Base-by-base conservation (phyloP, 2,797 vertebrate genomes). In the Sciurus carolinensis region DNA sequence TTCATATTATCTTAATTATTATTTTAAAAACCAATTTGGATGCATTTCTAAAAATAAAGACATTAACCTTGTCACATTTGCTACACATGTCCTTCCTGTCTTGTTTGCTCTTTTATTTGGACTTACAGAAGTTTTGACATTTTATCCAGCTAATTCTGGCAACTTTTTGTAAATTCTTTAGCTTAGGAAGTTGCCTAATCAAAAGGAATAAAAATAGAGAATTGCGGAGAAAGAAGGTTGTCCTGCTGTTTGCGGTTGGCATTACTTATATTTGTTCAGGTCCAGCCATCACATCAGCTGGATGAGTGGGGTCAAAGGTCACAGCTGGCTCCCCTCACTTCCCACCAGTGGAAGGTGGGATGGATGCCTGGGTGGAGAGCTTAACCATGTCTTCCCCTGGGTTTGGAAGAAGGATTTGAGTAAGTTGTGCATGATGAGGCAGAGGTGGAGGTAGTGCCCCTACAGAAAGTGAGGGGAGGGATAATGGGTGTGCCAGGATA, bases 101-200 rank as follows among this genome's bases (percentile, higher is more conserved):
- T 80, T 71, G 12, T 90, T 77, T 85, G 30, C 52, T 85, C 82
- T 91, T 95, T 76, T 59, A 69, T 93, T 36, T 87, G 77, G 77
- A 80, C 36, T 79, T 80, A 62, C 0, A 14, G 42, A 90, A 20
- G 1, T 76, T 84, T 73, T 77, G 42, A 91, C 91, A 79, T 93
- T 84, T 81, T 79, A 92, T n/a, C 59, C 39, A 44, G 24, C 15
- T 57, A 92, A 83, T 67, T 90, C 17, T 44, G 67, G 10, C 3
- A 24, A 39, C 12, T 72, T 91, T 9, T 88, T 64, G 13, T 67
- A 72, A 64, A 75, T 42, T 64, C 50, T 80, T 64, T 79, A 76
- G n/a, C 47, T 72, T 57, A 81, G 62, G 85, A 50, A 92, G 20
- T 92, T 87, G 30, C 57, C 57, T 50, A 62, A 92, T 4, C 42